A percentile compares a stretch with the other conserved stretches of the same genome.
phyloP scores from a whole-genome alignment of 2,888 invertebrate species.

The Andrena chrysosceles region DNA sequence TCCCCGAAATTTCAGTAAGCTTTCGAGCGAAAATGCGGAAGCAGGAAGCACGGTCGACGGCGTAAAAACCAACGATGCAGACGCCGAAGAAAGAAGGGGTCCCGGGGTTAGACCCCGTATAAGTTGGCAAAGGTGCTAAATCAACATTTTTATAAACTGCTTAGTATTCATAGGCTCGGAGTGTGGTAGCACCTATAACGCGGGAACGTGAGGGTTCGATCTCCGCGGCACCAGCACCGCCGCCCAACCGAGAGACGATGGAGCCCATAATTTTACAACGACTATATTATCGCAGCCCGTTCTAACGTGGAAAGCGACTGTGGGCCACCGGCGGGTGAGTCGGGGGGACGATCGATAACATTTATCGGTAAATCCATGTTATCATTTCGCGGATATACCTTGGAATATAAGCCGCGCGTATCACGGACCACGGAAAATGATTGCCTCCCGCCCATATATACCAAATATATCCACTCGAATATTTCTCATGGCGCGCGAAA shows the following conservation, averaged over 20 bases:
- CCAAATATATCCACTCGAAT: conserved; percentile 7
- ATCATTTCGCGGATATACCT: conserved; percentile 56
- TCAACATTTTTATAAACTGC: conserved; percentile 85
- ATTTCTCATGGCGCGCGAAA: background rate
- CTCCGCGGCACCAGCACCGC: conserved; percentile 53
- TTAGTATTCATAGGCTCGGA: conserved; percentile 83
- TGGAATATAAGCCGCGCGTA: conserved; percentile 37
- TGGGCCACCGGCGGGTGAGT: conserved; percentile 6
- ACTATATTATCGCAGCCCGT: conserved; percentile 77
- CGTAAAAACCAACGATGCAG: conserved; percentile 48
- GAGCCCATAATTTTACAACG: conserved; percentile 77
- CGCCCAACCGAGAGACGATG: conserved; percentile 51
- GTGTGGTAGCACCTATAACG: conserved; percentile 75
- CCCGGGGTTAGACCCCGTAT: conserved; percentile 54
- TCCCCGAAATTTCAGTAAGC: background rate
- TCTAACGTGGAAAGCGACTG: conserved; percentile 54
- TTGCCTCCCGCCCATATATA: conserved; percentile 11
- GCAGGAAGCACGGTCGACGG: background rate
- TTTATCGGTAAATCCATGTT: conserved; percentile 65
- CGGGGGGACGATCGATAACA: conserved; percentile 59
- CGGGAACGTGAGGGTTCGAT: conserved; percentile 78
- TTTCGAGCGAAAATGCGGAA: background rate
- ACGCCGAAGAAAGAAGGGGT: conserved; percentile 38
- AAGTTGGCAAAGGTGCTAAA: conserved; percentile 81
- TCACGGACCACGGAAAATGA: conserved; percentile 31